A percentile compares a stretch with the other conserved stretches of the same genome.
Evolutionary conservation across 1,140 invertebrate genomes (phyloP).

Genomic region (Acromyrmex heyeri): DNA sequence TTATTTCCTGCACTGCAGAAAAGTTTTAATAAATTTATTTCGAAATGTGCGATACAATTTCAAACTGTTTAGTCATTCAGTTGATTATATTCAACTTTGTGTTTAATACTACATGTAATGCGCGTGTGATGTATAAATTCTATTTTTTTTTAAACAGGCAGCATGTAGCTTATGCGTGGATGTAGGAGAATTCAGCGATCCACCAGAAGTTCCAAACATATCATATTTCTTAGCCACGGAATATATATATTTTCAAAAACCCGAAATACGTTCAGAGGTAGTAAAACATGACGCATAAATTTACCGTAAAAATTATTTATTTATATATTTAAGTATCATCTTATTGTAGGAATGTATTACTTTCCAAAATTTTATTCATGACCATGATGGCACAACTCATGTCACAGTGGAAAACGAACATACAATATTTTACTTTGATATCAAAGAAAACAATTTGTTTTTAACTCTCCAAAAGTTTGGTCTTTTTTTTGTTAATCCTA

Average conservation of each 20-base stretch:
- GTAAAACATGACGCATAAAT: not conserved
- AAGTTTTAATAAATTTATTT: no score
- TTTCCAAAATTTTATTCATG: constrained; percentile 93
- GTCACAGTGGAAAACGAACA: constrained; percentile 94
- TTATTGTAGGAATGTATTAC: constrained; percentile 87
- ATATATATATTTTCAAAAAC: constrained; percentile 98
- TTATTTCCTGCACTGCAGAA: no score
- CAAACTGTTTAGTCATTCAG: no score
- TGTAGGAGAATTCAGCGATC: constrained; percentile 92
- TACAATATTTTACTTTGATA: constrained; percentile 96
- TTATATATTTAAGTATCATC: not conserved
- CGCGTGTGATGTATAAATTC: not conserved
- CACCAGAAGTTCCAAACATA: constrained; percentile 92
- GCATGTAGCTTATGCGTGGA: constrained; percentile 91
- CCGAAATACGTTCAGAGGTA: constrained; percentile 92
- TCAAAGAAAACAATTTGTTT: constrained; percentile 92
- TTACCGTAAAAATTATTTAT: not conserved
- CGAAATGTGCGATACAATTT: not conserved
- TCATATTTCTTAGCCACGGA: constrained; percentile 95
- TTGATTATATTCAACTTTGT: not conserved
- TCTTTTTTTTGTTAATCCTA: constrained; percentile 95
- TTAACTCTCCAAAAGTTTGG: constrained; percentile 94
- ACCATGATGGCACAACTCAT: constrained; percentile 94
- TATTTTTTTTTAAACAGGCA: constrained; percentile 85
- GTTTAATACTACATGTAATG: not conserved